These are phyloP conservation scores for Chiloscyllium plagiosum DNA, from an alignment of 2,113 vertebrate genomes.

Conservation along the genomic window DNA sequence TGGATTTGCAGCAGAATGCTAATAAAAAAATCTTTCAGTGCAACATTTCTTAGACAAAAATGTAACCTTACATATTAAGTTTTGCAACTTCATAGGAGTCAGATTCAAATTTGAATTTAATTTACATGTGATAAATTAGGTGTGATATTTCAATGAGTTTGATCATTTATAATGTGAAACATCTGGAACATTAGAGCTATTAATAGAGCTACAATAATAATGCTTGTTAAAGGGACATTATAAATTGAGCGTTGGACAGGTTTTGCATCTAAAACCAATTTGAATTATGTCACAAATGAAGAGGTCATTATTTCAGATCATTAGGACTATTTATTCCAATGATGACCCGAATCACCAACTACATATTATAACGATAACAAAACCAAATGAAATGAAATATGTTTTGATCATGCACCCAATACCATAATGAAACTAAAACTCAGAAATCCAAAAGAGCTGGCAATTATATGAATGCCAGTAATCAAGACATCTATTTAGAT, in stretches of 20 bases:
- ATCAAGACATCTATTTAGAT: background rate
- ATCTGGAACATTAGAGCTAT: background rate
- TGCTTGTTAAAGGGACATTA: background rate
- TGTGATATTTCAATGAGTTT: constrained; percentile 3
- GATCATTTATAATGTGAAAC: background rate
- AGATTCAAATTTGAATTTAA: background rate
- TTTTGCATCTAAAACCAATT: background rate
- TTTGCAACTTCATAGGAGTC: background rate
- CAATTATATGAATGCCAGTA: background rate
- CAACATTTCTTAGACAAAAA: too few species aligned
- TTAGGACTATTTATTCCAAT: background rate
- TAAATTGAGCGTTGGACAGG: background rate
- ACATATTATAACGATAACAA: background rate
- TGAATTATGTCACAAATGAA: background rate
- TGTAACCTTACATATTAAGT: too few species aligned
- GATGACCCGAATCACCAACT: background rate
- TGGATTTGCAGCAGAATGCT: too few species aligned
- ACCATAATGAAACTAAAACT: background rate
- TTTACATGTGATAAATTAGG: background rate
- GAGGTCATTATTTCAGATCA: background rate
- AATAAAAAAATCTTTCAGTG: too few species aligned
- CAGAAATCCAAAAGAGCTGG: background rate
- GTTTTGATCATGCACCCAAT: background rate
- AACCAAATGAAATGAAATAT: background rate
- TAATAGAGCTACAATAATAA: background rate